Evolutionary conservation across 2,797 vertebrate genomes (phyloP).

Genomic region (Vultur gryphus): DNA sequence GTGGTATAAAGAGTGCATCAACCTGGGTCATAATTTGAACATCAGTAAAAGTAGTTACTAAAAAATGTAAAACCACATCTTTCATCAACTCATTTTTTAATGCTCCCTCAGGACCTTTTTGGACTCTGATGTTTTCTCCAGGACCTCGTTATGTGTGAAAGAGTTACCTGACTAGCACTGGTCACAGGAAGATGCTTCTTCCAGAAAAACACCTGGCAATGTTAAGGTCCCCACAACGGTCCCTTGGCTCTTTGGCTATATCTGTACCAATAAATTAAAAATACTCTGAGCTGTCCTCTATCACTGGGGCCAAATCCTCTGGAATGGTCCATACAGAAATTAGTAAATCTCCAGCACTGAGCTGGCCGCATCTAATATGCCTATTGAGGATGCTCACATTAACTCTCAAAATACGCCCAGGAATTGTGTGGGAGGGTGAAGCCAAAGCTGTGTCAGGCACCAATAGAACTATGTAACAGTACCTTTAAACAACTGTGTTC

Average conservation of each 20-base stretch:
- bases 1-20: neutral
- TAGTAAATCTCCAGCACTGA: neutral
- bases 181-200: neutral
- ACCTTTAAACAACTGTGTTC: neutral
- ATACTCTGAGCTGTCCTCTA: neutral
- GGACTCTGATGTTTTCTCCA: neutral
- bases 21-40: neutral
- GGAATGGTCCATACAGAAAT: neutral
- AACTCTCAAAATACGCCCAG: neutral
- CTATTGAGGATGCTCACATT: neutral
- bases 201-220: neutral
- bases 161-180: neutral
- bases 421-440: neutral
- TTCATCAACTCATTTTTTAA: neutral
- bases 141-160: neutral
- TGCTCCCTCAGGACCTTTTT: neutral
- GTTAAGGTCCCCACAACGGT: fast-evolving
- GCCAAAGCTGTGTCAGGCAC: neutral
- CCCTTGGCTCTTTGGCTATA: neutral
- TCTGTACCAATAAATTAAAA: neutral
- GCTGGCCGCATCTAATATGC: neutral
- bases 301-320: neutral
- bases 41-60: neutral
- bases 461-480: neutral
- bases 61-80: neutral